These are phyloP conservation scores for Sepioteuthis lessoniana DNA, from an alignment of 2,888 invertebrate species.

Conservation along the genomic window DNA sequence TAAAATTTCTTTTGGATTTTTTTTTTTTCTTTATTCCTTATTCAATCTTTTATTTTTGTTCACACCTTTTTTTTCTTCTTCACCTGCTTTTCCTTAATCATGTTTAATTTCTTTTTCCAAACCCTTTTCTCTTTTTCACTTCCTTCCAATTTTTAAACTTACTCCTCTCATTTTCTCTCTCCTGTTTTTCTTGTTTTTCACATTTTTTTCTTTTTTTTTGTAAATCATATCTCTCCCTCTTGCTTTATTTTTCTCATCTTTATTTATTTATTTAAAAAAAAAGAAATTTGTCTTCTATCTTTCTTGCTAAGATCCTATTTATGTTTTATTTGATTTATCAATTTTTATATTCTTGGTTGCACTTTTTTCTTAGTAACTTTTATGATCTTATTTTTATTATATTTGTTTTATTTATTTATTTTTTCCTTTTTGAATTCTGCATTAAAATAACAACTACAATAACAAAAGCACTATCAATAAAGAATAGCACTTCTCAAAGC, in stretches of 20 bases:
- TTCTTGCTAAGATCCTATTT: neutral
- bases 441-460: neutral
- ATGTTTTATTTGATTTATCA: neutral
- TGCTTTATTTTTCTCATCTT: neutral
- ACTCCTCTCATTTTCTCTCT: neutral
- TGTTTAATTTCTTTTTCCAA: neutral
- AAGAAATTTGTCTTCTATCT: no score
- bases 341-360: neutral
- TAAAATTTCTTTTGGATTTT: neutral
- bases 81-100: neutral
- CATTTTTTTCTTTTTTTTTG: neutral
- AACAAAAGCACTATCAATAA: neutral
- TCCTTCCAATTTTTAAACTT: neutral
- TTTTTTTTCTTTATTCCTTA: neutral
- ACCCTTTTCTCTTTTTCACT: neutral
- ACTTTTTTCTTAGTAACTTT: neutral
- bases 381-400: neutral
- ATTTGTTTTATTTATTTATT: no score
- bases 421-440: neutral
- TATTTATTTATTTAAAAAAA: neutral
- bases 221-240: neutral
- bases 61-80: neutral
- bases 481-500: conserved; percentile 33
- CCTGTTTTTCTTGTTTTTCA: no score
- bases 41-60: neutral